Evolutionary conservation across 2,888 invertebrate genomes (phyloP).

Genomic region (Aelia acuminata): DNA sequence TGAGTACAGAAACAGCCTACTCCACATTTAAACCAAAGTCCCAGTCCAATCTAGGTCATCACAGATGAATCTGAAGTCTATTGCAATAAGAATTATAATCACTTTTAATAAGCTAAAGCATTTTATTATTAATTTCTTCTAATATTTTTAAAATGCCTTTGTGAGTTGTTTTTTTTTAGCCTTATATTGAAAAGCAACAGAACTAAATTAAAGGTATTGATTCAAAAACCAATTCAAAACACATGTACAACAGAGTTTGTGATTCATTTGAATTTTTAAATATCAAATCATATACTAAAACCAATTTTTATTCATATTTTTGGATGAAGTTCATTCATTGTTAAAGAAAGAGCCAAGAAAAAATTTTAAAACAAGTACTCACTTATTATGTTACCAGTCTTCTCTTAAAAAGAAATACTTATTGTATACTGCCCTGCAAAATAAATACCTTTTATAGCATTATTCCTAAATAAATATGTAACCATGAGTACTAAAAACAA

Average conservation of each 20-base stretch:
- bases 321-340: background rate
- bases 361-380: background rate
- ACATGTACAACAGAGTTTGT: background rate
- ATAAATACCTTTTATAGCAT: slow-evolving; percentile 3
- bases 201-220: background rate
- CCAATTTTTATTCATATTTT: no score
- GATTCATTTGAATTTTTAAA: background rate
- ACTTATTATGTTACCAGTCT: background rate
- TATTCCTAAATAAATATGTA: slow-evolving; percentile 25
- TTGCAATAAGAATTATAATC: no score
- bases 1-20: no score
- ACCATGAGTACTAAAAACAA: slow-evolving; percentile 32
- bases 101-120: no score
- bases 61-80: no score
- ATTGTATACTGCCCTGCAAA: background rate
- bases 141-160: background rate
- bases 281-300: background rate
- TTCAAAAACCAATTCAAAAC: background rate
- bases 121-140: background rate
- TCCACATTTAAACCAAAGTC: no score
- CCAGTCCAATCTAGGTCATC: no score
- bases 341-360: background rate
- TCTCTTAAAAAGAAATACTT: background rate
- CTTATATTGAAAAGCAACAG: background rate
- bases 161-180: background rate